Evolutionary conservation across 2,888 invertebrate genomes (phyloP).

Genomic region (Pammene aurita): DNA sequence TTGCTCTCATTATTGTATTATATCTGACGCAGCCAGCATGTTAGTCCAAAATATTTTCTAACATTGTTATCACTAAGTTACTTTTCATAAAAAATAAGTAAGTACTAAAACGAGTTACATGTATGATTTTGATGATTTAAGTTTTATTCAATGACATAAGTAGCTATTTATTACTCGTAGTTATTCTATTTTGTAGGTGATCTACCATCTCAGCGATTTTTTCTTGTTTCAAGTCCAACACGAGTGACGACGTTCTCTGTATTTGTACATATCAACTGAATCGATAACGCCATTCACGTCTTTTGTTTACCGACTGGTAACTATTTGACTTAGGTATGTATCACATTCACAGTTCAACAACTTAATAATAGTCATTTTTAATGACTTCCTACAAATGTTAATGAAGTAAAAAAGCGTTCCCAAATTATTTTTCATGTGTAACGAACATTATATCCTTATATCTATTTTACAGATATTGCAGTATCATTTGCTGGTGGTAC

Average conservation of each 20-base stretch:
- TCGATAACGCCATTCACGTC: neutral
- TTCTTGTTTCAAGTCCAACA: too few species aligned
- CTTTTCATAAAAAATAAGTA: neutral
- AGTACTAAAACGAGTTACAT: neutral
- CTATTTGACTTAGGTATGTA: constrained; percentile 22
- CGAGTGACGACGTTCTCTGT: too few species aligned
- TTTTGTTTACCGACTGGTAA: neutral
- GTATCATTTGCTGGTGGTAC: constrained; percentile 14
- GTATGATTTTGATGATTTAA: too few species aligned
- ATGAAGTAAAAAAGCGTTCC: constrained; percentile 2
- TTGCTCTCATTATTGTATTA: too few species aligned
- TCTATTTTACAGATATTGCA: constrained; percentile 20
- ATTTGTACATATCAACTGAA: neutral
- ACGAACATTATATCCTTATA: constrained; percentile 1
- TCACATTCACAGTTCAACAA: constrained; percentile 31
- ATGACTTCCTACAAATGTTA: constrained; percentile 20
- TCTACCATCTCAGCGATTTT: too few species aligned
- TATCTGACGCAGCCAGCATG: too few species aligned
- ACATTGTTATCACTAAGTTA: constrained; percentile 19
- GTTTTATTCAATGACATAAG: too few species aligned
- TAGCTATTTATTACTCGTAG: too few species aligned
- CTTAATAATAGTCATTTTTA: constrained; percentile 28
- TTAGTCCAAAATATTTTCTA: constrained; percentile 27
- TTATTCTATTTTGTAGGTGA: too few species aligned
- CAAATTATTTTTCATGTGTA: neutral